phyloP scores from a whole-genome alignment of 2,797 vertebrate genomes.

The Helostoma temminkii region DNA sequence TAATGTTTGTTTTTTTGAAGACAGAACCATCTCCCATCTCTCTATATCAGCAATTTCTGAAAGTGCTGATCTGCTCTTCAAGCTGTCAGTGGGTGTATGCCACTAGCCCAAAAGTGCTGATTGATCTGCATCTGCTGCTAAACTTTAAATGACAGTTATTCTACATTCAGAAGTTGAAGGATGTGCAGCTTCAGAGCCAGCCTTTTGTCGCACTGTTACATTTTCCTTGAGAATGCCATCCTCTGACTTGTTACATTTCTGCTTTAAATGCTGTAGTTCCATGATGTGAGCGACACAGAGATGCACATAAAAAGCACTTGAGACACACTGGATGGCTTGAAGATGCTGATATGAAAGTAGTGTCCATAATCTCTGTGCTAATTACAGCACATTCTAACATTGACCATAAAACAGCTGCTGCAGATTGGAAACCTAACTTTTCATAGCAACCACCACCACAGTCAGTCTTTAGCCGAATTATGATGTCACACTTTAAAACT shows the following conservation, averaged over 20 bases:
- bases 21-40: slow-evolving; percentile 22
- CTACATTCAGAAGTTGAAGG: slow-evolving; percentile 2
- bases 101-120: slow-evolving; percentile 23
- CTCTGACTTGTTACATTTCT: slow-evolving; percentile 1
- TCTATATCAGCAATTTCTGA: slow-evolving; percentile 52
- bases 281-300: background rate
- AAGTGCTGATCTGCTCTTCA: slow-evolving; percentile 47
- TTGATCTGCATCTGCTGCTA: slow-evolving; percentile 16
- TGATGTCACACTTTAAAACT: too few relatives aligned
- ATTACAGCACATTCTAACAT: slow-evolving; percentile 12
- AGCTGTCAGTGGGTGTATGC: slow-evolving; percentile 47
- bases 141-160: slow-evolving; percentile 23
- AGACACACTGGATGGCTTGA: slow-evolving; percentile 27
- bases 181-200: background rate
- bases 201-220: background rate
- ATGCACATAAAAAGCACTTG: background rate
- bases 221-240: background rate
- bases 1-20: slow-evolving; percentile 40
- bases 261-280: slow-evolving; percentile 1
- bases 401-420: background rate
- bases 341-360: slow-evolving; percentile 2
- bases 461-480: background rate
- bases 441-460: background rate
- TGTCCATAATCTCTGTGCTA: background rate
- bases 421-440: slow-evolving; percentile 3